Evolutionary conservation across 2,888 invertebrate species (phyloP).

Genomic region (Tineola bisselliella): DNA sequence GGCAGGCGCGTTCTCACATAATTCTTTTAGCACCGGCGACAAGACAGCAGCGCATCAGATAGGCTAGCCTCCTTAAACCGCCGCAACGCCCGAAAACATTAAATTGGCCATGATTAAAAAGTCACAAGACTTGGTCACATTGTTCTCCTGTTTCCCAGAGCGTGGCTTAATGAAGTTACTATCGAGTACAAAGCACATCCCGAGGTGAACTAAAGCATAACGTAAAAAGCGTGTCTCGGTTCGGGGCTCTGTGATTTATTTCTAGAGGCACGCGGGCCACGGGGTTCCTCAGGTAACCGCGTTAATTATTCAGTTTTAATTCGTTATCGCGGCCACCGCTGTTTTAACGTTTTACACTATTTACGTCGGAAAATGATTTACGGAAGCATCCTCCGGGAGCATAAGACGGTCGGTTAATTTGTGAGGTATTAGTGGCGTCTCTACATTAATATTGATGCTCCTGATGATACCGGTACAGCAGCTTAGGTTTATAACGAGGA

Average conservation of each 20-base stretch:
- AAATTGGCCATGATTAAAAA: constrained; percentile 45
- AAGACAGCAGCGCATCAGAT: constrained; percentile 39
- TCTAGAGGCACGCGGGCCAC: constrained; percentile 40
- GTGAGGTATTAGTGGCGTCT: constrained; percentile 21
- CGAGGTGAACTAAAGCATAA: constrained; percentile 55
- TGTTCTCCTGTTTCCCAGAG: constrained; percentile 46
- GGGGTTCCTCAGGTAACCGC: constrained; percentile 24
- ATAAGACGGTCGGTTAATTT: constrained; percentile 30
- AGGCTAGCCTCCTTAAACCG: constrained; percentile 30
- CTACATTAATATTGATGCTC: constrained; percentile 23
- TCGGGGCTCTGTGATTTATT: constrained; percentile 55
- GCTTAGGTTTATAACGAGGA: constrained; percentile 7
- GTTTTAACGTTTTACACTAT: constrained; percentile 54
- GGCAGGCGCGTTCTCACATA: constrained; percentile 40
- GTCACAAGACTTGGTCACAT: constrained; percentile 33
- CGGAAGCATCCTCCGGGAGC: constrained; percentile 32
- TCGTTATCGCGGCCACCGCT: constrained; percentile 56
- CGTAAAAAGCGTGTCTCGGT: constrained; percentile 51
- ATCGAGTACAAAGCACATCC: constrained; percentile 41
- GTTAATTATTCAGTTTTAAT: constrained; percentile 67
- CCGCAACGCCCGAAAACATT: constrained; percentile 36
- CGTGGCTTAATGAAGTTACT: constrained; percentile 48
- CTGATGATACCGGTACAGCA: constrained; percentile 2
- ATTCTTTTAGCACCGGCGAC: constrained; percentile 33
- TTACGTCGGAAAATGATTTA: constrained; percentile 57